These are phyloP conservation scores for Aethina tumida DNA, from an alignment of 1,140 invertebrate genomes.

Conservation along the genomic window DNA sequence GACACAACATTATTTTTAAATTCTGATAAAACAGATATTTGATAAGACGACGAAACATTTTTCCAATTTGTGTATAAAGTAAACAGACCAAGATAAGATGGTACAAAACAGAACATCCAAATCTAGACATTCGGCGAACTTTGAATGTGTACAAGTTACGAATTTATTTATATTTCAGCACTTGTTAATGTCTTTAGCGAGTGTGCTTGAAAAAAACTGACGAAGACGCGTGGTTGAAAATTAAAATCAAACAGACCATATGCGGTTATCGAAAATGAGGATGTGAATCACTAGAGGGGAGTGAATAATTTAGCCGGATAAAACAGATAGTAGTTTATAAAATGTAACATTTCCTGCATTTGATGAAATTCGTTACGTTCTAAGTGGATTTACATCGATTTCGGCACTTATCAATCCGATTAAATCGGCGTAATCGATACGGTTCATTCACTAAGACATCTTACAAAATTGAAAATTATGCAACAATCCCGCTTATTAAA, in stretches of 20 bases:
- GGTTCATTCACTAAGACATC: slow-evolving; percentile 1
- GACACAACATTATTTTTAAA: too few species aligned
- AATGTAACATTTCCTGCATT: not conserved
- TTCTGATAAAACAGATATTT: too few species aligned
- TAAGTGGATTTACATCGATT: not conserved
- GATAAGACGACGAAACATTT: too few species aligned
- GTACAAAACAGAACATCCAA: not conserved
- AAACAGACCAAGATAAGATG: not conserved
- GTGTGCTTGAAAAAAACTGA: not conserved
- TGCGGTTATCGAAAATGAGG: slow-evolving; percentile 11
- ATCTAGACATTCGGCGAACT: not conserved
- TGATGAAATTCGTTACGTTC: not conserved
- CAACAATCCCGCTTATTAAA: slow-evolving; percentile 5
- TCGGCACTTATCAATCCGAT: not conserved
- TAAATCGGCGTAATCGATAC: slow-evolving; percentile 2
- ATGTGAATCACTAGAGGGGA: slow-evolving; percentile 17
- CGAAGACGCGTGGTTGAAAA: slow-evolving; percentile 3
- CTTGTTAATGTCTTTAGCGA: not conserved
- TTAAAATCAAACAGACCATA: slow-evolving; percentile 1
- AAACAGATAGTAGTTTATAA: not conserved
- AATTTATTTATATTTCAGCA: not conserved
- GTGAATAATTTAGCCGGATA: slow-evolving; percentile 1
- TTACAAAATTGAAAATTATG: slow-evolving; percentile 2
- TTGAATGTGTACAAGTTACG: not conserved
- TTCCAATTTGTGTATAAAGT: too few species aligned